Conservation (phyloP, 2,888 invertebrate species). For the Baccha elongata region DNA sequence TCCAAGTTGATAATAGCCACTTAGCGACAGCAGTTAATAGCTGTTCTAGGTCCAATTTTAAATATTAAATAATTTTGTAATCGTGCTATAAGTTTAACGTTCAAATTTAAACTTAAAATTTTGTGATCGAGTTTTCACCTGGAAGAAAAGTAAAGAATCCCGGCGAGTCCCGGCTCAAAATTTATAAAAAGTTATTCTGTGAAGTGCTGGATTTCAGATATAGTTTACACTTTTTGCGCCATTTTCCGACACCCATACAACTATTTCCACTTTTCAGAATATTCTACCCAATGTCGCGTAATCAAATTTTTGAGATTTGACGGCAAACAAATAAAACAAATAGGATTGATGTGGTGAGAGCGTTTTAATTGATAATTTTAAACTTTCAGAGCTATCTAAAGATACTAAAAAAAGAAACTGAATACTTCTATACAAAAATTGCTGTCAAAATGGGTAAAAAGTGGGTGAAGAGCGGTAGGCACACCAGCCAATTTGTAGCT, state of each 20-base stretch:
- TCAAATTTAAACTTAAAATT: too few species aligned
- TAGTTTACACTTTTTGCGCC: background rate
- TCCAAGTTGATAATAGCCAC: too few species aligned
- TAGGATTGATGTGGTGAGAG: background rate
- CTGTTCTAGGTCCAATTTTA: too few species aligned
- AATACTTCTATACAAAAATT: background rate
- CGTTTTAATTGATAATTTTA: background rate
- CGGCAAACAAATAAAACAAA: background rate
- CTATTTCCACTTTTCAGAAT: background rate
- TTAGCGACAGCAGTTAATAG: too few species aligned
- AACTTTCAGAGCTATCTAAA: background rate
- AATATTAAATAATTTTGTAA: too few species aligned
- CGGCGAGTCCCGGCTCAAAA: too few species aligned
- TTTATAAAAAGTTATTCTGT: too few species aligned
- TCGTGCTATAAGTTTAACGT: too few species aligned
- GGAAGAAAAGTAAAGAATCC: too few species aligned
- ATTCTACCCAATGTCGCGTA: background rate
- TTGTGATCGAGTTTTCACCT: too few species aligned
- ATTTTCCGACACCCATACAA: conserved; percentile 2
- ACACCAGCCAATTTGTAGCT: background rate
- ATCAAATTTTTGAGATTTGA: conserved; percentile 3
- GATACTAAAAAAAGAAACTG: background rate
- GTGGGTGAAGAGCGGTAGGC: background rate
- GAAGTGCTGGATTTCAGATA: background rate
- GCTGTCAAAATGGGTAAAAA: background rate